These are phyloP conservation scores for Stercorarius parasiticus DNA, from an alignment of 2,113 vertebrate species.

Conservation along the genomic window DNA sequence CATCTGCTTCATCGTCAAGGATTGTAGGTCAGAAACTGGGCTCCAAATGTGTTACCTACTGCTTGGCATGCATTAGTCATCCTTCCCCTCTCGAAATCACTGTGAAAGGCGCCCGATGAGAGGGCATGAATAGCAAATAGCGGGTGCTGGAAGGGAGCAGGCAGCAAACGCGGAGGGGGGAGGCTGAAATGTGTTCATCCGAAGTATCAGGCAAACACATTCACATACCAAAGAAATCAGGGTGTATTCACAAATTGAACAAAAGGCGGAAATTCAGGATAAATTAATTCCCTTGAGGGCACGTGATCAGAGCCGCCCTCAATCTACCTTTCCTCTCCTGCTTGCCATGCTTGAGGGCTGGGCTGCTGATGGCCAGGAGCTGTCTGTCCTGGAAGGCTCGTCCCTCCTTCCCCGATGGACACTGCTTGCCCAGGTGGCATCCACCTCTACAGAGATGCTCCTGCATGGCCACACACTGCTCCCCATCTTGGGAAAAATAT, in stretches of 20 bases:
- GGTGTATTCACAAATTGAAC: conserved; percentile 23
- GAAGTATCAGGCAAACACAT: neutral
- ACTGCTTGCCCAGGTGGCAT: neutral
- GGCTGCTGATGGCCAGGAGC: neutral
- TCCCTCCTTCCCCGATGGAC: fast-evolving
- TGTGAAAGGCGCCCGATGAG: neutral
- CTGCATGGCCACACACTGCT: neutral
- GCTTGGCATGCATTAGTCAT: conserved; percentile 37
- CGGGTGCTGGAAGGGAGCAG: neutral
- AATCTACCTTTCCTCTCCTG: neutral
- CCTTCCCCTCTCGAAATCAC: conserved; percentile 13
- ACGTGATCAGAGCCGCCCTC: neutral
- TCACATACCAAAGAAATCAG: conserved; percentile 16
- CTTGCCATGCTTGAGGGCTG: neutral
- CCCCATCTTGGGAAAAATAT: neutral
- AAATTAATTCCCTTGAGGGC: conserved; percentile 3
- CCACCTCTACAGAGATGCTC: neutral
- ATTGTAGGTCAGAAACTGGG: neutral
- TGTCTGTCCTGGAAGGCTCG: neutral
- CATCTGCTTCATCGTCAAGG: neutral
- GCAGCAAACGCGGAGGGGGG: neutral
- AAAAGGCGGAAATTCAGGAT: conserved; percentile 35
- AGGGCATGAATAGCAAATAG: conserved; percentile 40
- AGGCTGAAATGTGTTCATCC: neutral
- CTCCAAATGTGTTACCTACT: neutral